phyloP scores from a whole-genome alignment of 2,888 invertebrate genomes.

The Augiades crinisus region DNA sequence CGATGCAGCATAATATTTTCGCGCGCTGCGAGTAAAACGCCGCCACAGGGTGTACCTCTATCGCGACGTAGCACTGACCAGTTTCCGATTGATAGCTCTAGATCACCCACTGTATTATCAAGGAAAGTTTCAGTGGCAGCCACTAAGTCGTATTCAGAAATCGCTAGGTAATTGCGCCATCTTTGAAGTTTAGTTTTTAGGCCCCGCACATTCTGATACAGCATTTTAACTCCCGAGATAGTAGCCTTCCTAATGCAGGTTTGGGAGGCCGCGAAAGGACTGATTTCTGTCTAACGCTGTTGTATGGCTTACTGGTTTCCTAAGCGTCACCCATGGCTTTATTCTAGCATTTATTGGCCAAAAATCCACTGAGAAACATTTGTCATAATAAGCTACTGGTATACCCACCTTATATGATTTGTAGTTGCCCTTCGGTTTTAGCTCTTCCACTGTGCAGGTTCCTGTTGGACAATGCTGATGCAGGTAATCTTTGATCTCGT shows the following conservation, averaged over 20 bases:
- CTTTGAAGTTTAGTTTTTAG: not conserved
- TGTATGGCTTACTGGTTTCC: not conserved
- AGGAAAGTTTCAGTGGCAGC: not conserved
- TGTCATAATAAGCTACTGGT: constrained; percentile 25
- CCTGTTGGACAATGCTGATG: no score
- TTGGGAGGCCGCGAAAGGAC: not conserved
- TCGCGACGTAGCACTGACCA: not conserved
- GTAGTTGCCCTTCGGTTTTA: not conserved
- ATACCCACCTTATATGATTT: constrained; percentile 10
- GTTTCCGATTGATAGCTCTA: not conserved
- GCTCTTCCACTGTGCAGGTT: not conserved
- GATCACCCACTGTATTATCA: not conserved
- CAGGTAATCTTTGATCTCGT: no score
- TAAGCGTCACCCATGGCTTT: constrained; percentile 28
- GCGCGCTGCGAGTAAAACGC: constrained; percentile 14
- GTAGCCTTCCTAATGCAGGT: not conserved
- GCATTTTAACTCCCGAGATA: no score
- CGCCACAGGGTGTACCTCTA: not conserved
- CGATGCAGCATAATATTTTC: constrained; percentile 11
- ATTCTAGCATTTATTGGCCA: constrained; percentile 32
- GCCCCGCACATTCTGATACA: not conserved
- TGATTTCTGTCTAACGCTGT: not conserved
- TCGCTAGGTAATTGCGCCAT: not conserved
- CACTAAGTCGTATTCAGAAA: not conserved
- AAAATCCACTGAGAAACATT: constrained; percentile 24